A percentile compares a stretch with the other conserved stretches of the same genome.
Conservation (phyloP, 2,113 vertebrate genomes). For the Lipophrys pholis region DNA sequence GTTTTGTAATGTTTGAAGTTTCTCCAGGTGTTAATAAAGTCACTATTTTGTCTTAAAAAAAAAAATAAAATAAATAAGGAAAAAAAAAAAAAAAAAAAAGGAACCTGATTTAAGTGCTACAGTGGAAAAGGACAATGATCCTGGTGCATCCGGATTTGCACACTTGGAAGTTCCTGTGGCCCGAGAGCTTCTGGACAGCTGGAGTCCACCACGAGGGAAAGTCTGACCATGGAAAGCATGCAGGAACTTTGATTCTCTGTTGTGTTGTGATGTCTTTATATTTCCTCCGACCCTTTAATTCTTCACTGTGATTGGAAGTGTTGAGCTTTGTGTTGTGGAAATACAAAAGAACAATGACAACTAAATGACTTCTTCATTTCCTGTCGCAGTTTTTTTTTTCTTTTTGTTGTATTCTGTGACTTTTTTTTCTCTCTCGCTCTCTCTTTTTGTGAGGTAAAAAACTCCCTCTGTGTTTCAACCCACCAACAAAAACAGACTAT, state of each 20-base stretch:
- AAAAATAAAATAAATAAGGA: neutral
- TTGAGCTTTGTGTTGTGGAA: slow-evolving; percentile 31
- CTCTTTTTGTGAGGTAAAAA: slow-evolving; percentile 7
- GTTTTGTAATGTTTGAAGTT: slow-evolving; percentile 23
- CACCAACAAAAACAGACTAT: slow-evolving; percentile 5
- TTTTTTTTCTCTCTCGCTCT: neutral
- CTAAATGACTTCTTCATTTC: slow-evolving; percentile 18
- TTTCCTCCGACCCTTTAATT: slow-evolving; percentile 41
- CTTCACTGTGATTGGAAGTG: slow-evolving; percentile 44
- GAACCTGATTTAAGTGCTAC: too few species aligned
- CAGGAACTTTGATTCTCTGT: neutral
- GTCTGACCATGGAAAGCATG: neutral
- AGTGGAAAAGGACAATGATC: neutral
- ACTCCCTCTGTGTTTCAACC: neutral
- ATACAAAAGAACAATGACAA: slow-evolving; percentile 12
- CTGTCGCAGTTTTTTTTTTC: neutral
- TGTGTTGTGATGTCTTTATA: slow-evolving; percentile 26
- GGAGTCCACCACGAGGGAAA: neutral
- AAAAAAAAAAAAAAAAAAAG: too few species aligned
- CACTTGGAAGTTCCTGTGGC: neutral
- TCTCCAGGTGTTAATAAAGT: neutral
- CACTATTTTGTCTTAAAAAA: slow-evolving; percentile 12
- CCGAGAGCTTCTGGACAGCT: neutral
- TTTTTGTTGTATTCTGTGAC: neutral
- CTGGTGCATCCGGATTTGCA: neutral